A percentile compares a stretch with the other conserved stretches of the same genome.
These are phyloP conservation scores for Nyctalus aviator DNA, from an alignment of 2,797 vertebrate species.

Conservation along the genomic window DNA sequence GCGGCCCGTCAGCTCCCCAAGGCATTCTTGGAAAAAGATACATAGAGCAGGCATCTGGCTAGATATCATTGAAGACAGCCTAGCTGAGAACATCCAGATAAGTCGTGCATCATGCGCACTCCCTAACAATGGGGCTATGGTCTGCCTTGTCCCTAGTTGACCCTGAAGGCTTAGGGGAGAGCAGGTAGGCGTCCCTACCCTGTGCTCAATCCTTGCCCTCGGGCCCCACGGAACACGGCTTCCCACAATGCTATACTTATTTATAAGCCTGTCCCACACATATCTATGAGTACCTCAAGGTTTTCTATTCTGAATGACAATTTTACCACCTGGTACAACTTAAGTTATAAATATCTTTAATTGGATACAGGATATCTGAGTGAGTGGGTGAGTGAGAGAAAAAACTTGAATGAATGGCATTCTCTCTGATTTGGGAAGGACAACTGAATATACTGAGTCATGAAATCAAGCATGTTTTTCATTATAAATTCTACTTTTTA, in stretches of 20 bases:
- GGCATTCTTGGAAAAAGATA: no score
- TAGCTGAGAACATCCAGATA: no score
- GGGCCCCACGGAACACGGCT: no score
- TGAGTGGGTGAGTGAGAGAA: neutral
- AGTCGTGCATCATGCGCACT: no score
- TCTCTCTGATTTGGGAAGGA: neutral
- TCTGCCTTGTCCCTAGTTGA: no score
- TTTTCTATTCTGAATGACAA: constrained; percentile 18
- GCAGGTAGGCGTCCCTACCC: no score
- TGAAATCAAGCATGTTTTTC: neutral
- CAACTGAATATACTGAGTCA: neutral
- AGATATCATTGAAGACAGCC: no score
- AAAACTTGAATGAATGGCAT: neutral
- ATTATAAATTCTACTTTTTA: neutral
- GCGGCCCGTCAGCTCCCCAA: no score
- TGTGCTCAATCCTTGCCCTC: no score
- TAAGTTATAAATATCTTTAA: constrained; percentile 26
- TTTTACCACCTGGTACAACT: neutral
- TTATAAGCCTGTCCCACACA: neutral
- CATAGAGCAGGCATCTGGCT: no score
- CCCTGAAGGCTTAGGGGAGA: no score
- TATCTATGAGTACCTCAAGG: neutral
- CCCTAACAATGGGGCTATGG: no score
- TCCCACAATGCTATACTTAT: neutral
- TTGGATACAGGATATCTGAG: neutral